Base-by-base conservation (phyloP, 2,888 invertebrate species). In the Patella ulyssiponensis region DNA sequence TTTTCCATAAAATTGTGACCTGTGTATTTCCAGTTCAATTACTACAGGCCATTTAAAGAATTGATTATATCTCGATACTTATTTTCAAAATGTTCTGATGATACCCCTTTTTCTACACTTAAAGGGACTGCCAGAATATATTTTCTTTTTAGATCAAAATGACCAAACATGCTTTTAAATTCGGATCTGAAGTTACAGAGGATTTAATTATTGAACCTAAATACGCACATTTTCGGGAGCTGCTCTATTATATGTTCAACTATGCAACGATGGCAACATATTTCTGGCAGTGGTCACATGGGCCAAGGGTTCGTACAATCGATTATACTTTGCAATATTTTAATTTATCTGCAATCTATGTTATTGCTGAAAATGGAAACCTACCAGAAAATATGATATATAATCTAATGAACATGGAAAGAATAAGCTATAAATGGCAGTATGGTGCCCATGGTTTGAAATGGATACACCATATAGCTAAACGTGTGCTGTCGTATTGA, bases 141-240 rank as follows among this genome's bases (percentile, higher is more conserved):
- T 33, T 5, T 64, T 20, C 2, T 69, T 20, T 52, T 17, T 54
- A 75, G 75, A 69, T 75, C 4, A 69, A 70, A 58, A 11, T 75
- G 23, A 20, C 33, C 9, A 70, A 70, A 23, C 75, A 75, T 69
- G 70, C 53, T 17, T 75, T 69, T n/a, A 52, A 54, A 12, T 69
- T 75, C 70, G 75, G 75, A 12, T 75, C 75, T 15, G 64, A 69
- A 27, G 69, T 69, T 1, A 51, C 69, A 7, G 33, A 20, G 33
- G 69, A 75, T 14, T n/a, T 75, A 54, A 75, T 75, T 23, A 11
- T 64, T n/a, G 64, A n/a, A 23, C 64, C 64, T 20, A 64, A 64
- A n/a, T 64, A 64, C 23, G 64, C 20, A 3, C 64, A 64, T 12
- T 64, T 64, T 23, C 64, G 64, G 20, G 64, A 64, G 20, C 20